Evolutionary conservation across 2,888 invertebrate species (phyloP), one percentile per base, ranked within the genome.

Genomic region (Andrena bicolor): DNA sequence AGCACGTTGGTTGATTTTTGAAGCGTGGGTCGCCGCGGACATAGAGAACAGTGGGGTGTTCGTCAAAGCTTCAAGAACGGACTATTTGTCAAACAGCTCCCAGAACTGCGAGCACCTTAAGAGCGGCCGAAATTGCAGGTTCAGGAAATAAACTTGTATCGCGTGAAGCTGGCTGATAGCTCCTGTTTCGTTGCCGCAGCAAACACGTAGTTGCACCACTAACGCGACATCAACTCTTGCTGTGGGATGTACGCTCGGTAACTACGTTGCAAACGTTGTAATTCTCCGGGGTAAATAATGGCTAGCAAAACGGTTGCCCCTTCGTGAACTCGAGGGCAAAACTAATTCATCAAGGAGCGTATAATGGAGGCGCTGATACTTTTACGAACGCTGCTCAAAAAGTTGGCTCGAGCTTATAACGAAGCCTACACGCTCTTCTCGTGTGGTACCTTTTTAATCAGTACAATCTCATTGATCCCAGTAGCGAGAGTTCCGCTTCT

Each of bases 271-370:
- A 83, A 85, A 78, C 78, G 63, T 68, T 80, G 80, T 85, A 89
- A 89, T 87, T 89, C 82, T 76, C 79, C 74, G 66, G 80, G 73
- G 82, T 80, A 84, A 87, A 88, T 83, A 84, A 83, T 83, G 85
- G 72, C 82, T 87, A 88, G 88, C 85, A 85, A 89, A 86, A 86
- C 75, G 81, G 81, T 82, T 71, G 69, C 51, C 64, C 41, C 64
- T 77, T 63, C 66, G 71, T 49, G 35, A 79, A 76, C 82, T 85
- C 64, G 49, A 74, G 70, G 76, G 72, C 74, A 41, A 78, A 76
- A 79, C 82, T 85, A 84, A 84, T 82, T 79, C 74, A 79, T 73
- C 79, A 66, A 70, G 64, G 49, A 20, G 48, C 28, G 51, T 51
- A 51, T 63, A 53, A 65, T 63, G 72, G 58, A 63, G 64, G 69